Evolutionary conservation across 2,113 vertebrate species (phyloP), one percentile per base, ranked within the genome.

Genomic region (Serilophus lunatus): DNA sequence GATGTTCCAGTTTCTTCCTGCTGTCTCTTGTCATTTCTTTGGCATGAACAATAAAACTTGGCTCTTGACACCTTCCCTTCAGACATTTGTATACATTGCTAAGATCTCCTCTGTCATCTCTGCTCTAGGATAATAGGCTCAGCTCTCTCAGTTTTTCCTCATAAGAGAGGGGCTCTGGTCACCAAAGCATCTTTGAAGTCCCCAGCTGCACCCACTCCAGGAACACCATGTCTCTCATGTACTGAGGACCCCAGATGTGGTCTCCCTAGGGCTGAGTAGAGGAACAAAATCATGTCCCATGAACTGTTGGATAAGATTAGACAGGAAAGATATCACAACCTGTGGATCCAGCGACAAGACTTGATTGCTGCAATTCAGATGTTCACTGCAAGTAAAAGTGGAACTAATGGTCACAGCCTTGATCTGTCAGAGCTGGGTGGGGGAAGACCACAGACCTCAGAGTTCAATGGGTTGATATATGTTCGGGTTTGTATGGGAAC

Each of bases 41-140:
- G 31, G 4, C 25, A 44, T 36, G 17, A 36, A 13, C 19, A 20
- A 57, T 19, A n/a, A 14, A 33, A 57, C 12, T 20, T 10, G 50
- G 12, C 7, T 68, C 26, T 36, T 44, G 31, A 11, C 33, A 31
- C 4, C 4, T 26, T 44, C 10, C 31, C 9, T 59, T 47, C 45
- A 33, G 36, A 42, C 31, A 13, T 6, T 51, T 36, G 20, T 9
- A 15, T 15, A 11, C 26, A 26, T 31, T 0, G 0, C 31, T 31
- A 50, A 42, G 31, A 25, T 6, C 13, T 13, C 35, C 36, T 25
- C 20, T 20, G 10, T 77, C 33, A 77, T 33, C 40, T 54, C 3
- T 42, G 54, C 31, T 49, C 15, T 3, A 22, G 25, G 25, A 12
- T 66, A 24, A 36, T 25, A 49, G 45, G 19, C 25, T 18, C 23